These are phyloP conservation scores for Asbolus verrucosus DNA, from an alignment of 1,140 invertebrate species.

Conservation along the genomic window DNA sequence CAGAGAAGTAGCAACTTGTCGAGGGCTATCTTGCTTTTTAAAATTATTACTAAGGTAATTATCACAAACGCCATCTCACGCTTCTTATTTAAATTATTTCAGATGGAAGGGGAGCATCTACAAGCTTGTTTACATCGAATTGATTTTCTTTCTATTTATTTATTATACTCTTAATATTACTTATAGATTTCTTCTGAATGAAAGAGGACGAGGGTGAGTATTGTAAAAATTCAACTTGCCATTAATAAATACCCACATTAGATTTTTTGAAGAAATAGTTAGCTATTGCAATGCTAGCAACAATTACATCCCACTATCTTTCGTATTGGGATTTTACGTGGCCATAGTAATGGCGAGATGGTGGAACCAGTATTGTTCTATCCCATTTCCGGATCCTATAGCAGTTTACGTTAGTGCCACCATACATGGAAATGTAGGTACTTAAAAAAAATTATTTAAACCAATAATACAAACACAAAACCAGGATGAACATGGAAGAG, in stretches of 20 bases:
- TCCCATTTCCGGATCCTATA: constrained; percentile 88
- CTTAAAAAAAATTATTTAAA: neutral
- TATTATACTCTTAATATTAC: constrained; percentile 74
- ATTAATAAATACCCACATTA: constrained; percentile 60
- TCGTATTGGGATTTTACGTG: constrained; percentile 83
- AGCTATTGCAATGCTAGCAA: constrained; percentile 78
- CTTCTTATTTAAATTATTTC: constrained; percentile 60
- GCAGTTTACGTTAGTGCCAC: constrained; percentile 87
- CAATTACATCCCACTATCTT: constrained; percentile 78
- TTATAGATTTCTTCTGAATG: constrained; percentile 71
- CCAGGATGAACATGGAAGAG: constrained; percentile 79
- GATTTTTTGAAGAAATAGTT: constrained; percentile 74
- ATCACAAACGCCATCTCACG: neutral
- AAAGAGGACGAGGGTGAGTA: constrained; percentile 72
- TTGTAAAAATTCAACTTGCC: constrained; percentile 10
- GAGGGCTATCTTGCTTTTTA: constrained; percentile 14
- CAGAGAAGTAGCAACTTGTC: constrained; percentile 37
- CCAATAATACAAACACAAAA: neutral
- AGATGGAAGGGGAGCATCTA: constrained; percentile 82
- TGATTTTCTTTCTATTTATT: constrained; percentile 72
- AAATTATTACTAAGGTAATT: constrained; percentile 27
- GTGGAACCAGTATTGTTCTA: constrained; percentile 90
- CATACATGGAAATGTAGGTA: constrained; percentile 67
- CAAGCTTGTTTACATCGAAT: constrained; percentile 79
- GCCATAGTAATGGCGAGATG: constrained; percentile 92